These are phyloP conservation scores for Colletes collaris DNA, from an alignment of 2,888 invertebrate genomes.

Conservation along the genomic window DNA sequence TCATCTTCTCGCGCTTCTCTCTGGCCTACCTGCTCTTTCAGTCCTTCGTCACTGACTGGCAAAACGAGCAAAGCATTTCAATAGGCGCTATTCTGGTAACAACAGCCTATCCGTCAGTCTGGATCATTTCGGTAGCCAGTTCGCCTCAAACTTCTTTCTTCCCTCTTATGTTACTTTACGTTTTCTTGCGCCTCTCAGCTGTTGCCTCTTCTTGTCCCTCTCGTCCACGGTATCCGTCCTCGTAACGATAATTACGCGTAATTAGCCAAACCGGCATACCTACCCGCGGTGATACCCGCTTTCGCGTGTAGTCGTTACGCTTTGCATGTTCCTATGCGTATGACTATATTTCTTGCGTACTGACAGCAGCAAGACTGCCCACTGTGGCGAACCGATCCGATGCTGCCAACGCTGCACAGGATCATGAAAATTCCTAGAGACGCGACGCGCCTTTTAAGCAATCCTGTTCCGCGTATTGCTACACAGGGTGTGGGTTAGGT, in stretches of 20 bases:
- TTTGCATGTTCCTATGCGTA: conserved; percentile 70
- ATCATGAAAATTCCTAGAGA: conserved; percentile 44
- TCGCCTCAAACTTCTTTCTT: conserved; percentile 1
- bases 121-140: conserved; percentile 58
- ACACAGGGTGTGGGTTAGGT: background rate
- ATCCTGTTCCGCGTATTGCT: background rate
- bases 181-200: background rate
- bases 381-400: conserved; percentile 57
- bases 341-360: conserved; percentile 74
- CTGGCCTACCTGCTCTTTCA: conserved; percentile 4
- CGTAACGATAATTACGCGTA: conserved; percentile 69
- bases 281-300: conserved; percentile 64
- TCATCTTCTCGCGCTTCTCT: conserved; percentile 49
- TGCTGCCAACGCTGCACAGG: conserved; percentile 27
- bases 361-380: conserved; percentile 72
- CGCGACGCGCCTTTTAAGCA: conserved; percentile 16
- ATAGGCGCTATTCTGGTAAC: conserved; percentile 52
- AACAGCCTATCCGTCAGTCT: conserved; percentile 40
- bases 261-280: conserved; percentile 63
- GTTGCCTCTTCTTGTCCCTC: conserved; percentile 3
- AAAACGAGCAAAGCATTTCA: conserved; percentile 52
- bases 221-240: conserved; percentile 22
- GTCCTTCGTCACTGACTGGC: conserved; percentile 6
- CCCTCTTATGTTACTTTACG: conserved; percentile 22
- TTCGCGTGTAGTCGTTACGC: conserved; percentile 66